phyloP scores from a whole-genome alignment of 1,140 invertebrate genomes.

The Drosophila parvula region DNA sequence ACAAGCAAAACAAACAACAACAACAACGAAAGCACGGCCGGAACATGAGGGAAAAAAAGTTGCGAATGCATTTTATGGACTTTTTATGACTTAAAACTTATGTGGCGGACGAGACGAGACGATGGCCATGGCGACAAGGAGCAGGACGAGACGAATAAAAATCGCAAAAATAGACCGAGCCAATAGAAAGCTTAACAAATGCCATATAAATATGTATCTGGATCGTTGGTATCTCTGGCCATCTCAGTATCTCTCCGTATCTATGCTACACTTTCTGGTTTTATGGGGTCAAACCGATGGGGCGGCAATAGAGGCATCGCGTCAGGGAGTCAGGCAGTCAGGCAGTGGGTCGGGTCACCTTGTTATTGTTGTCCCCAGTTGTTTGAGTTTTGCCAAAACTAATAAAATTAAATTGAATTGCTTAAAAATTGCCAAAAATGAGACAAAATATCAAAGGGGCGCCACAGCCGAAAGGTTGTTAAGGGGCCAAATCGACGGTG shows the following conservation, averaged over 20 bases:
- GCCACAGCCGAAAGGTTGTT: slow-evolving; percentile 72
- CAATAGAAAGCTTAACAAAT: slow-evolving; percentile 77
- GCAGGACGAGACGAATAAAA: slow-evolving; percentile 33
- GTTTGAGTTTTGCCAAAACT: slow-evolving; percentile 80
- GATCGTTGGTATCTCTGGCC: slow-evolving; percentile 32
- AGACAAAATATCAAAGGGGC: slow-evolving; percentile 70
- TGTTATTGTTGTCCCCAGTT: slow-evolving; percentile 77
- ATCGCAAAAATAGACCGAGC: slow-evolving; percentile 47
- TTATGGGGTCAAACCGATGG: slow-evolving; percentile 61
- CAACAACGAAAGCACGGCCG: slow-evolving; percentile 12
- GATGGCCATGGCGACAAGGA: slow-evolving; percentile 28
- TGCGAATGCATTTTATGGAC: slow-evolving; percentile 79
- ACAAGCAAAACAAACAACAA: slow-evolving; percentile 41
- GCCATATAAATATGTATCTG: slow-evolving; percentile 75
- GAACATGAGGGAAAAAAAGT: slow-evolving; percentile 47
- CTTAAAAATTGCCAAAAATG: slow-evolving; percentile 83
- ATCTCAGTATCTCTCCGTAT: slow-evolving; percentile 35
- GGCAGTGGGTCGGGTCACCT: slow-evolving; percentile 33
- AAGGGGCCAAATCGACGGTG: slow-evolving; percentile 43
- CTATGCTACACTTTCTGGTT: slow-evolving; percentile 54
- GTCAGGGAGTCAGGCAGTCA: background rate
- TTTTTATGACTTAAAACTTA: slow-evolving; percentile 82
- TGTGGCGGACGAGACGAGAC: slow-evolving; percentile 47
- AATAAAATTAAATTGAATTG: slow-evolving; percentile 83
- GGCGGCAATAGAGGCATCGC: slow-evolving; percentile 4